Percentiles rank a stretch among this genome's conserved stretches.
phyloP scores from a whole-genome alignment of 2,888 invertebrate genomes.

The Tipula helvola region DNA sequence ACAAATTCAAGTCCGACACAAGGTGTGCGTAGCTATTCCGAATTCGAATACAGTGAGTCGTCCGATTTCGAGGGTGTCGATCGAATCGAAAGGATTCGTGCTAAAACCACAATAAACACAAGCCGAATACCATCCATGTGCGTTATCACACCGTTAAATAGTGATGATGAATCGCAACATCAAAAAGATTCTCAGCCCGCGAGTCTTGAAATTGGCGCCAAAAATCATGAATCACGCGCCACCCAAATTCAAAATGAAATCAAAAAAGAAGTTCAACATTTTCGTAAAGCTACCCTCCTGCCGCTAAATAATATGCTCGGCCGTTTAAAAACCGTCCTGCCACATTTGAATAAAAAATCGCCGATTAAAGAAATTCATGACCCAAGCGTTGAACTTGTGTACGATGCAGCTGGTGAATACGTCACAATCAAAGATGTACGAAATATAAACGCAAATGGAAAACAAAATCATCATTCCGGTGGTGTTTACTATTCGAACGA shows the following conservation, averaged over 20 bases:
- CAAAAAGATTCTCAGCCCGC: not conserved
- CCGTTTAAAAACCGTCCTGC: conserved; percentile 52
- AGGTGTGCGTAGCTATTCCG: conserved; percentile 55
- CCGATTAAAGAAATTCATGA: conserved; percentile 40
- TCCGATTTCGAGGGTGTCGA: conserved; percentile 82
- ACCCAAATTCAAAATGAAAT: conserved; percentile 17
- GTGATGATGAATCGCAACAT: conserved; percentile 60
- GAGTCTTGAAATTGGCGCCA: conserved; percentile 8
- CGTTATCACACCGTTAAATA: conserved; percentile 76
- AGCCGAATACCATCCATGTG: conserved; percentile 87
- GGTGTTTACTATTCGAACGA: conserved; percentile 53
- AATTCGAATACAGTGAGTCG: conserved; percentile 75
- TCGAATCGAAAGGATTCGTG: conserved; percentile 70
- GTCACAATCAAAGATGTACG: conserved; percentile 74
- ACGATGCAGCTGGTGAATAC: conserved; percentile 53
- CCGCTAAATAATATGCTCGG: conserved; percentile 63
- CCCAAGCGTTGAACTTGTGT: conserved; percentile 29
- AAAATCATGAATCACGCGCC: conserved; percentile 16
- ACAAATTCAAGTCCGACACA: conserved; percentile 58
- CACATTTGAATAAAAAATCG: conserved; percentile 40
- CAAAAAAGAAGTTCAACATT: conserved; percentile 19
- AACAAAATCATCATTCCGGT: conserved; percentile 35
- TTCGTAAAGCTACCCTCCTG: conserved; percentile 37
- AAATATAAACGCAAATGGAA: conserved; percentile 12
- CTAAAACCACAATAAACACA: conserved; percentile 76